phyloP scores from a whole-genome alignment of 2,113 vertebrate genomes.

The Syrmaticus mikado region DNA sequence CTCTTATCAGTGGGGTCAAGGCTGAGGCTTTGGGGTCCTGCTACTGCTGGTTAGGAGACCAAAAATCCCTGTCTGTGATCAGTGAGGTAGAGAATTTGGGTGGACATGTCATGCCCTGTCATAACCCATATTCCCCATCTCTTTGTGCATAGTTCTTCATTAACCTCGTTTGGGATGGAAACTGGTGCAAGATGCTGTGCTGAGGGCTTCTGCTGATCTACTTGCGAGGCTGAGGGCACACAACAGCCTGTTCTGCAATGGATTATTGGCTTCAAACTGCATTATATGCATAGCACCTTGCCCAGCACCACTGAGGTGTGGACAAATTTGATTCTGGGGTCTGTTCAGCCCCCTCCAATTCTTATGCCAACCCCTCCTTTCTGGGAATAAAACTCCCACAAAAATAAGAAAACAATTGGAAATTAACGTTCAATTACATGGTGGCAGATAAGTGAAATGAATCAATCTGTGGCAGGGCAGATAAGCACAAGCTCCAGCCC shows the following conservation, averaged over 20 bases:
- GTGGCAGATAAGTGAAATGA: slow-evolving; percentile 23
- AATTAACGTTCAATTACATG: slow-evolving; percentile 66
- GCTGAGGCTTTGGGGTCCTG: neutral
- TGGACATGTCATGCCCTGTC: neutral
- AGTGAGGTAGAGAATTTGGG: neutral
- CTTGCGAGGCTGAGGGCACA: neutral
- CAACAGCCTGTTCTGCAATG: neutral
- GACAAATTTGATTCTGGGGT: neutral
- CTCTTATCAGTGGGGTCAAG: neutral
- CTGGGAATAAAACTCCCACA: neutral
- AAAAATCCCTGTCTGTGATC: neutral
- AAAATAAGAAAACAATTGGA: neutral
- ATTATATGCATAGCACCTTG: neutral
- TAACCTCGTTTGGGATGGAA: neutral
- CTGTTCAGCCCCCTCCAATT: neutral
- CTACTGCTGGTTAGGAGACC: too few species aligned
- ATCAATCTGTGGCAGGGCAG: slow-evolving; percentile 66
- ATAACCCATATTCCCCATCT: neutral
- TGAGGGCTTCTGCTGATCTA: neutral
- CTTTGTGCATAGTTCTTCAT: neutral
- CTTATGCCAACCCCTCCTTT: neutral
- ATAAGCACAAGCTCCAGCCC: slow-evolving; percentile 51
- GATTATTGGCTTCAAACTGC: neutral
- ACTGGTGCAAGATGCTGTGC: neutral
- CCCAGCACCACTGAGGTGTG: neutral